Conservation (phyloP, 2,113 vertebrate species). For the Urocitellus parryii region DNA sequence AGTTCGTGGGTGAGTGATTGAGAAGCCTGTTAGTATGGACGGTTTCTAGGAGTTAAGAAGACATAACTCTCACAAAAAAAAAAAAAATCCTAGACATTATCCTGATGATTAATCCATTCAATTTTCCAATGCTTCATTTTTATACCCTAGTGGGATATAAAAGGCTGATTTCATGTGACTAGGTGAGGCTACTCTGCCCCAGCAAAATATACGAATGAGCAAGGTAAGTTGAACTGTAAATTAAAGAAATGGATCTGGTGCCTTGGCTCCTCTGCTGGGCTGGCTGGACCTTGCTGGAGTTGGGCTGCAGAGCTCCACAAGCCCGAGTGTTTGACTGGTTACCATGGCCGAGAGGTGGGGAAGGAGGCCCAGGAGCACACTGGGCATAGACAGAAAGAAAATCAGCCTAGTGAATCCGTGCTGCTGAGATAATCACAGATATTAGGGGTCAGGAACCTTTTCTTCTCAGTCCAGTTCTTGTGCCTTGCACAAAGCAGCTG, state of each 20-base stretch:
- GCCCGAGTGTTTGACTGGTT: neutral
- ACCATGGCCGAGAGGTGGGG: neutral
- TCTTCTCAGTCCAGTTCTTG: neutral
- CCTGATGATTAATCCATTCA: neutral
- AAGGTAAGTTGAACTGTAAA: slow-evolving; percentile 32
- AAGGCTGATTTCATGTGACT: neutral
- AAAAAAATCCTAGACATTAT: slow-evolving; percentile 21
- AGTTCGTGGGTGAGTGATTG: slow-evolving; percentile 5
- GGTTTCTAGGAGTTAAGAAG: neutral
- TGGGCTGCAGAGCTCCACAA: neutral
- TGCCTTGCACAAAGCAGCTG: slow-evolving; percentile 3
- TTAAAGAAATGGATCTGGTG: neutral
- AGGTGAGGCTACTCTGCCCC: neutral
- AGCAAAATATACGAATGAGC: neutral
- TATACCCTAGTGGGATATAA: neutral
- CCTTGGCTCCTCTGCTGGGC: neutral
- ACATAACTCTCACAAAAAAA: neutral
- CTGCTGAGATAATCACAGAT: neutral
- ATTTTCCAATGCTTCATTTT: neutral
- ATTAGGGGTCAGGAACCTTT: neutral
- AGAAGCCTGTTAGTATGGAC: neutral
- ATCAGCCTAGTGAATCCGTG: slow-evolving; percentile 25
- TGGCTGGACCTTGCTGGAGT: neutral
- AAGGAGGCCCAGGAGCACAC: neutral
- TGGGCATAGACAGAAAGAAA: neutral